These are phyloP conservation scores for Thamnophis sirtalis DNA, from an alignment of 2,113 vertebrate species.

Conservation along the genomic window DNA sequence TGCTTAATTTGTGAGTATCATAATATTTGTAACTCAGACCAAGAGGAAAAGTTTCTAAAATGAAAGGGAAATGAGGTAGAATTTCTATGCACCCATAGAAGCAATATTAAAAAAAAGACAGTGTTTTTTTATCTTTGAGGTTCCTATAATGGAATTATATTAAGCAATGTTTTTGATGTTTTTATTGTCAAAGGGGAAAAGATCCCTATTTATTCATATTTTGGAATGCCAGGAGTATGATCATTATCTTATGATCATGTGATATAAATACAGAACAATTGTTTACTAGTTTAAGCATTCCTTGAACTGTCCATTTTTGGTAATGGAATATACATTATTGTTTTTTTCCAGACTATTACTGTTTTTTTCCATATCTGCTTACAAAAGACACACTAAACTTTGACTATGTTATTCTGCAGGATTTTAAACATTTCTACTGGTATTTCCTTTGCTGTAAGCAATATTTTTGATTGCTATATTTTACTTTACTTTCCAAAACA, in stretches of 20 bases:
- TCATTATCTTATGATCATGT: not conserved
- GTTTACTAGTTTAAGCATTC: not conserved
- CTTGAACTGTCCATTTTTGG: not conserved
- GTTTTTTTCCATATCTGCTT: not conserved
- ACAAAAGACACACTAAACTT: not conserved
- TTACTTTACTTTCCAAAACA: not conserved
- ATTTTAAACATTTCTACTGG: not conserved
- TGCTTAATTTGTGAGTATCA: not conserved
- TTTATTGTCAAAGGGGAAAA: not conserved
- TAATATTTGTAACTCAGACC: not conserved
- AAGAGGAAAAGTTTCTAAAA: not conserved
- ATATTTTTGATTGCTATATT: not conserved
- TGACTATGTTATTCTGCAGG: not conserved
- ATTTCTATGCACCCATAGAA: not conserved
- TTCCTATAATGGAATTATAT: not conserved
- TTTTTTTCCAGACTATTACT: not conserved
- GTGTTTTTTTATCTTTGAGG: not conserved
- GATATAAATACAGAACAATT: not conserved
- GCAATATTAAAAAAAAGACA: not conserved
- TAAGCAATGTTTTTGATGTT: not conserved
- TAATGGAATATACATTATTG: not conserved
- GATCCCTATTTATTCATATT: not conserved
- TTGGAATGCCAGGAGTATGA: not conserved
- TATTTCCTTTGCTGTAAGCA: not conserved
- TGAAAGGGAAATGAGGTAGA: not conserved